phyloP scores from a whole-genome alignment of 2,113 vertebrate species.

The Bostrychus sinensis region DNA sequence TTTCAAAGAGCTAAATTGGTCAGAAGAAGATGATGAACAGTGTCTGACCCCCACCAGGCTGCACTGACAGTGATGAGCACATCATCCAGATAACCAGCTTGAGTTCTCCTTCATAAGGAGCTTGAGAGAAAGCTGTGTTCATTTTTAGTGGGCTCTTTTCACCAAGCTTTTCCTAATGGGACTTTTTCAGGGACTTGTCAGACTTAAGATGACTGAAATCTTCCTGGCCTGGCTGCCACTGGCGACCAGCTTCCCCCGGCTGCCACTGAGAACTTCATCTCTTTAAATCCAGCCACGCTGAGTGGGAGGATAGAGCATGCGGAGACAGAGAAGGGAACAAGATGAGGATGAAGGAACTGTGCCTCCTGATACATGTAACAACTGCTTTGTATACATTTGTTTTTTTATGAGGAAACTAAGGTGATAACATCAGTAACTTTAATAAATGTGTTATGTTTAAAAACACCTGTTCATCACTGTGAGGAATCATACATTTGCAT shows the following conservation, averaged over 20 bases:
- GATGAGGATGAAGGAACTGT: slow-evolving; percentile 71
- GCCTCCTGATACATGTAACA: no score
- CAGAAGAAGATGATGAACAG: slow-evolving; percentile 6
- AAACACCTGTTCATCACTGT: no score
- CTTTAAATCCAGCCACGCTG: slow-evolving; percentile 63
- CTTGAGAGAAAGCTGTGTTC: slow-evolving; percentile 69
- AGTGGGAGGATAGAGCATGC: slow-evolving; percentile 71
- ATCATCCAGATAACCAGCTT: slow-evolving; percentile 74
- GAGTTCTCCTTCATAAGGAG: slow-evolving; percentile 67
- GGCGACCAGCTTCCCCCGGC: slow-evolving; percentile 59
- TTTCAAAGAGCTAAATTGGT: not conserved
- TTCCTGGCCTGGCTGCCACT: slow-evolving; percentile 64
- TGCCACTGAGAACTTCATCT: slow-evolving; percentile 68
- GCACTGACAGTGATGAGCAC: slow-evolving; percentile 43
- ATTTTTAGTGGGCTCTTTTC: slow-evolving; percentile 69
- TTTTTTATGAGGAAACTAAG: not conserved
- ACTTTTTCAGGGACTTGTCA: slow-evolving; percentile 76
- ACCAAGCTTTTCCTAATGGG: slow-evolving; percentile 77
- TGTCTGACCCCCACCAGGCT: slow-evolving; percentile 19
- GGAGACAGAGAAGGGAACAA: slow-evolving; percentile 69
- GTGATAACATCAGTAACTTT: no score
- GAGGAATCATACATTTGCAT: no score
- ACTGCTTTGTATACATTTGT: not conserved
- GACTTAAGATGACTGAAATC: slow-evolving; percentile 80
- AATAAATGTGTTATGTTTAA: no score